Conservation (phyloP, 1,140 invertebrate species). For the Tetragnatha versicolor region DNA sequence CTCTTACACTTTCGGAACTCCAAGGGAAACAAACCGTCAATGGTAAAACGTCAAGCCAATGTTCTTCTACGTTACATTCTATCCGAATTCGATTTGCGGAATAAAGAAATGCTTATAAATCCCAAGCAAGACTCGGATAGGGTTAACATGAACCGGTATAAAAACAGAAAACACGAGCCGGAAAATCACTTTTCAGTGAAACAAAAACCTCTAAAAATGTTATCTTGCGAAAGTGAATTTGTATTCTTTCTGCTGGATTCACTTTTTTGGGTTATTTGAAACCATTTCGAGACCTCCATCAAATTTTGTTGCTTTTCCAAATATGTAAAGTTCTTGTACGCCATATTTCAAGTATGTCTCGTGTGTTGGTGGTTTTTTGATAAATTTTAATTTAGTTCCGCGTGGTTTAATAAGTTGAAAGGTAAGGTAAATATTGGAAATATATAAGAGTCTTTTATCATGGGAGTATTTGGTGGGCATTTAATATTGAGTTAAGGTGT, state of each 20-base stretch:
- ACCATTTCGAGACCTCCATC: constrained; percentile 8
- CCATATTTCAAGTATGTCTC: no score
- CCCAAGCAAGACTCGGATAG: constrained; percentile 7
- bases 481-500: no score
- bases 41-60: constrained; percentile 6
- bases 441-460: no score
- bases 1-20: no score
- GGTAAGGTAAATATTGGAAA: no score
- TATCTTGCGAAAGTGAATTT: constrained; percentile 31
- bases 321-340: not conserved
- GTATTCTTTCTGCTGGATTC: constrained; percentile 14
- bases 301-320: constrained; percentile 15
- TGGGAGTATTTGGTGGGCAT: no score
- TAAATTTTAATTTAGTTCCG: no score
- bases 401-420: no score
- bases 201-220: constrained; percentile 26
- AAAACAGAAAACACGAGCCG: constrained; percentile 10
- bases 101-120: constrained; percentile 18
- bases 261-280: not conserved
- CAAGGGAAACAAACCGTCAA: no score
- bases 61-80: not conserved
- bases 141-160: constrained; percentile 23
- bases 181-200: constrained; percentile 15
- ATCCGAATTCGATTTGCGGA: constrained; percentile 21
- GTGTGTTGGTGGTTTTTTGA: no score